Conservation (phyloP, 2,113 vertebrate species). For the Menura novaehollandiae region DNA sequence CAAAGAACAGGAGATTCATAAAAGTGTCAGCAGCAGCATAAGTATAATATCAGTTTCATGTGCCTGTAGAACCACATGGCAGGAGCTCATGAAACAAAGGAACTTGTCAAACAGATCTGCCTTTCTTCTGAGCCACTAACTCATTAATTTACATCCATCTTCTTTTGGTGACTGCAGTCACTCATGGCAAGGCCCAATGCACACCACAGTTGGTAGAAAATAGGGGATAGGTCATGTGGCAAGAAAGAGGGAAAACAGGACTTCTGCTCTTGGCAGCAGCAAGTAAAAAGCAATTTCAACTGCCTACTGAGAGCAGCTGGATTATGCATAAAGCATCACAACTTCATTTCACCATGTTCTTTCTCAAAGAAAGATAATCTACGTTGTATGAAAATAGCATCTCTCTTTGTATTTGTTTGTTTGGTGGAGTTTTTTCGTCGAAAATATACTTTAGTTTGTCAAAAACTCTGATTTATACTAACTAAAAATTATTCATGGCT, state of each 20-base stretch:
- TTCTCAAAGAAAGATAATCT: background rate
- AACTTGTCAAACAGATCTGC: background rate
- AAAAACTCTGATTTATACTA: background rate
- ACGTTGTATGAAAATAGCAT: background rate
- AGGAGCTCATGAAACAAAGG: background rate
- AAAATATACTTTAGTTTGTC: background rate
- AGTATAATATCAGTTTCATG: background rate
- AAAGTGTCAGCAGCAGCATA: background rate
- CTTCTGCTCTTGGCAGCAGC: background rate
- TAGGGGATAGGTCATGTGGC: background rate
- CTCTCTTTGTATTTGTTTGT: background rate
- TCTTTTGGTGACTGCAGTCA: background rate
- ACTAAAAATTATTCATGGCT: background rate
- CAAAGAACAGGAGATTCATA: background rate
- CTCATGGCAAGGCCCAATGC: background rate
- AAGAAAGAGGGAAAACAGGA: background rate
- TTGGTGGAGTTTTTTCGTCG: background rate
- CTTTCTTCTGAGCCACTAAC: background rate
- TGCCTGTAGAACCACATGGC: background rate
- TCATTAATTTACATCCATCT: background rate
- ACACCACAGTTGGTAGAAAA: background rate
- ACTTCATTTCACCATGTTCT: background rate
- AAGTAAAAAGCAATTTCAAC: background rate
- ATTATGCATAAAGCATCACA: background rate
- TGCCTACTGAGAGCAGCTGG: background rate